These are phyloP conservation scores for Opisthocomus hoazin DNA, from an alignment of 2,113 vertebrate species.

Conservation along the genomic window DNA sequence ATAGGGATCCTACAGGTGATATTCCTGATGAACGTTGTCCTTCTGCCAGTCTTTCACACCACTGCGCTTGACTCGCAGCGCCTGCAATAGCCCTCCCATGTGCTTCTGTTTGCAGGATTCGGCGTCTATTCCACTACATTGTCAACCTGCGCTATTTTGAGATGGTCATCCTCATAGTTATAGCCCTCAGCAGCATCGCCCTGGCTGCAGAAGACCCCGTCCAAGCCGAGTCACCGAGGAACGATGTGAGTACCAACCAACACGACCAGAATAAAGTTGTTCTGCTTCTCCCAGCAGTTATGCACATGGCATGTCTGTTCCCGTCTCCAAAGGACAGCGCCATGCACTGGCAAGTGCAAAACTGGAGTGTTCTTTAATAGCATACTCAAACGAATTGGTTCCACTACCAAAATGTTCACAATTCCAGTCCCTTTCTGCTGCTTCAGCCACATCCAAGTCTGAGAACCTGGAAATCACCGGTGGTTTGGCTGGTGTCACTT, in stretches of 20 bases:
- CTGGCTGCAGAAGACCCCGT: slow-evolving; percentile 95
- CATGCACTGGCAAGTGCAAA: fast-evolving
- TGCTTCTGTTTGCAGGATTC: slow-evolving; percentile 72
- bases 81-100: background rate
- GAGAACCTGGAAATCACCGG: background rate
- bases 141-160: slow-evolving; percentile 94
- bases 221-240: slow-evolving; percentile 84
- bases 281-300: background rate
- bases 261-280: background rate
- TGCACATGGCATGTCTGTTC: fast-evolving
- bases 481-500: background rate
- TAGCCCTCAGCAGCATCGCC: slow-evolving; percentile 94
- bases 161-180: slow-evolving; percentile 95
- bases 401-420: background rate
- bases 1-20: background rate
- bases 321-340: fast-evolving
- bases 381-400: fast-evolving
- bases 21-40: background rate
- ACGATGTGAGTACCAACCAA: slow-evolving; percentile 79
- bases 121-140: slow-evolving; percentile 89
- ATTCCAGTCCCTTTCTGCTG: background rate
- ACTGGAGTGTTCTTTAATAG: background rate
- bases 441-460: background rate
- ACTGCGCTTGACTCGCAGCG: fast-evolving
- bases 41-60: background rate